These are phyloP conservation scores for Drosophila robusta DNA, from an alignment of 2,888 invertebrate genomes.

Conservation along the genomic window DNA sequence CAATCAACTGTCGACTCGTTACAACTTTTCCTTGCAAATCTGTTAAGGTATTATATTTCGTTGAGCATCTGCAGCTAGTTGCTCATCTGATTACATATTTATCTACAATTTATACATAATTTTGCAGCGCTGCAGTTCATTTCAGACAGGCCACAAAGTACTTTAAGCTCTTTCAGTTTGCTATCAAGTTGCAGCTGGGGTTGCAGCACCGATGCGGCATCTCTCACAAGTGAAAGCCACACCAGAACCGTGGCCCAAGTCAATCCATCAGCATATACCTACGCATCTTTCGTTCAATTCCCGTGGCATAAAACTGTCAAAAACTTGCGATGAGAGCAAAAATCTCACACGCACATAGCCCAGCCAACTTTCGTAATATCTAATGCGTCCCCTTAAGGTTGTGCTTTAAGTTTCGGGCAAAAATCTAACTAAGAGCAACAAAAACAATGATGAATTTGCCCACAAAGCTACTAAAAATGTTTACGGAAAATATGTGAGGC, in stretches of 20 bases:
- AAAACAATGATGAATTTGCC: slow-evolving; percentile 64
- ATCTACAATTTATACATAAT: slow-evolving; percentile 78
- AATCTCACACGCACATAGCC: slow-evolving; percentile 44
- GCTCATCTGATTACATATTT: slow-evolving; percentile 79
- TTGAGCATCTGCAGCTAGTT: slow-evolving; percentile 72
- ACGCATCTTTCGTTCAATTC: slow-evolving; percentile 14
- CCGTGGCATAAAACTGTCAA: slow-evolving; percentile 67
- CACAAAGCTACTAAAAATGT: slow-evolving; percentile 61
- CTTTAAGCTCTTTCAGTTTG: slow-evolving; percentile 61
- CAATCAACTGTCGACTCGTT: slow-evolving; percentile 77
- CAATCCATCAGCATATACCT: slow-evolving; percentile 69
- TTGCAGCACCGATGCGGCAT: slow-evolving; percentile 41
- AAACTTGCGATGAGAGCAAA: slow-evolving; percentile 54
- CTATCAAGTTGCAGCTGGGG: slow-evolving; percentile 32
- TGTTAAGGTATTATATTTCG: slow-evolving; percentile 60
- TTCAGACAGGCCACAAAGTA: slow-evolving; percentile 43
- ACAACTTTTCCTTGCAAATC: slow-evolving; percentile 63
- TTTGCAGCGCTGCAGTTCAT: slow-evolving; percentile 53
- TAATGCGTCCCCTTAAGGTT: slow-evolving; percentile 38
- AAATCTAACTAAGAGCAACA: slow-evolving; percentile 12
- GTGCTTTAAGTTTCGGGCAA: slow-evolving; percentile 38
- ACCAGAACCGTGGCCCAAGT: slow-evolving; percentile 32
- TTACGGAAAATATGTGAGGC: slow-evolving; percentile 1
- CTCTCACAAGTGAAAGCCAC: slow-evolving; percentile 17
- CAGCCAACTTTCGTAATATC: slow-evolving; percentile 5